These are phyloP conservation scores for Proales similis DNA, from an alignment of 1,140 invertebrate species.

Conservation along the genomic window DNA sequence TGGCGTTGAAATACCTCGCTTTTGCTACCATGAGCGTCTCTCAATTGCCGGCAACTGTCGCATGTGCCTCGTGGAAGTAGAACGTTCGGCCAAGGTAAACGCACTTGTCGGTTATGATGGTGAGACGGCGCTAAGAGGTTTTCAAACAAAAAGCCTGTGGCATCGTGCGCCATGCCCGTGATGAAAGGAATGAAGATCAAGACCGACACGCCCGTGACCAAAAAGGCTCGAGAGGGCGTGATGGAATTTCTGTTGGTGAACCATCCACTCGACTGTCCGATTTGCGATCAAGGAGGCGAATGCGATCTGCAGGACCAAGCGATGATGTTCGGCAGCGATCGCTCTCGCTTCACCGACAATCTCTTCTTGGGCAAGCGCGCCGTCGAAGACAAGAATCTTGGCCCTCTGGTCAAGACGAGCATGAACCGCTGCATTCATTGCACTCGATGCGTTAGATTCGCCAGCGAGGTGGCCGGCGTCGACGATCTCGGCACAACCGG, in stretches of 20 bases:
- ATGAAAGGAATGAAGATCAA: constrained; percentile 97
- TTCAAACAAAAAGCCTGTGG: constrained; percentile 68
- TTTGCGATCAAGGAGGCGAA: constrained; percentile 98
- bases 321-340: constrained; percentile 97
- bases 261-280: constrained; percentile 96
- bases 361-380: constrained; percentile 88
- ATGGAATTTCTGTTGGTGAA: constrained; percentile 99
- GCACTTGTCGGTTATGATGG: background rate
- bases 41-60: constrained; percentile 91
- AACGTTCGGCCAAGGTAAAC: constrained; percentile 74
- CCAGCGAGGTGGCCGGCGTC: constrained; percentile 88
- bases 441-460: constrained; percentile 78
- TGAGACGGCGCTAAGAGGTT: background rate
- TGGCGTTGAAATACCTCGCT: constrained; percentile 94
- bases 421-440: constrained; percentile 99
- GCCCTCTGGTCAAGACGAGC: constrained; percentile 94
- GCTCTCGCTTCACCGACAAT: constrained; percentile 85
- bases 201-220: constrained; percentile 89
- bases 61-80: constrained; percentile 99
- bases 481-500: constrained; percentile 95
- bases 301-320: constrained; percentile 94
- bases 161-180: constrained; percentile 98
- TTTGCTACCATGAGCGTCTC: constrained; percentile 97
- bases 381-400: constrained; percentile 98
- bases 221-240: constrained; percentile 80